Evolutionary conservation across 2,888 invertebrate genomes (phyloP).

Genomic region (Drosophila longiperda): DNA sequence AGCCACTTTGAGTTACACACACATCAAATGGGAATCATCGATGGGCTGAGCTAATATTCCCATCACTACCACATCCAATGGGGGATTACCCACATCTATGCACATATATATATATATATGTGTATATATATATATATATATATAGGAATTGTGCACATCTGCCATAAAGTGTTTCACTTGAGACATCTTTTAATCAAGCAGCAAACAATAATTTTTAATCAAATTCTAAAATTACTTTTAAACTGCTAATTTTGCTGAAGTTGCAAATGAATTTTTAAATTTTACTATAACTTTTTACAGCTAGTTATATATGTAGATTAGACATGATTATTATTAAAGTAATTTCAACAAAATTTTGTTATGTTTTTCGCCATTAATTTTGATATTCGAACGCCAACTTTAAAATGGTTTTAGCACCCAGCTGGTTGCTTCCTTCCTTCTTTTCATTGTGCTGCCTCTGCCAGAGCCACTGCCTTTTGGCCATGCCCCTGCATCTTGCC

Average conservation of each 20-base stretch:
- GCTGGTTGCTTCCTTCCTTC: background rate
- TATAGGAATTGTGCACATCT: background rate
- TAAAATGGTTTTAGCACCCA: slow-evolving; percentile 32
- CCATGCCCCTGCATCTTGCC: background rate
- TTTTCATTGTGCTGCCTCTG: background rate
- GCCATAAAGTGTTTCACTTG: too few relatives aligned
- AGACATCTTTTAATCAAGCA: background rate
- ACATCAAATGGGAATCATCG: slow-evolving; percentile 14
- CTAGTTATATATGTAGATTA: slow-evolving; percentile 3
- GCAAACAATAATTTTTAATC: background rate
- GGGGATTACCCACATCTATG: background rate
- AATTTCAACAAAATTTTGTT: slow-evolving; percentile 12
- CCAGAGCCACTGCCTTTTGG: background rate
- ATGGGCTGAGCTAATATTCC: slow-evolving; percentile 10
- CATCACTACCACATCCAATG: background rate
- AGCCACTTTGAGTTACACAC: slow-evolving; percentile 21
- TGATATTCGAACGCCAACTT: slow-evolving; percentile 35
- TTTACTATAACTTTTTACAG: background rate
- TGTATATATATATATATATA: background rate
- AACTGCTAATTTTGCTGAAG: background rate
- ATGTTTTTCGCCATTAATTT: slow-evolving; percentile 14
- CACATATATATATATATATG: background rate
- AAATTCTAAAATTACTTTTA: background rate
- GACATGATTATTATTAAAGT: slow-evolving; percentile 4
- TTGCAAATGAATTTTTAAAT: background rate